Base-by-base conservation (phyloP, 2,797 vertebrate species). In the Chiroxiphia lanceolata region DNA sequence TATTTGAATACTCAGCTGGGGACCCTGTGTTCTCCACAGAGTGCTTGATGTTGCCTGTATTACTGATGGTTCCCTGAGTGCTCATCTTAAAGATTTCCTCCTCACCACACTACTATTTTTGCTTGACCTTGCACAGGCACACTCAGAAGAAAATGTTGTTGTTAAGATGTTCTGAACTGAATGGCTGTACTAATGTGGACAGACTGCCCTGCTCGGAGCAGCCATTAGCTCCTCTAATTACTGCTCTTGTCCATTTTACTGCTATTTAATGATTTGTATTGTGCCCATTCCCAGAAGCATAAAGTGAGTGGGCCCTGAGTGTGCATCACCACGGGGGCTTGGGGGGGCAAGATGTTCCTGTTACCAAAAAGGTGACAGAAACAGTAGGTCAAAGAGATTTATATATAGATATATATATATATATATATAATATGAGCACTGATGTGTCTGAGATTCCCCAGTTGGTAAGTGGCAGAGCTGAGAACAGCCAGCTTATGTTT, bases 51-150 rank as follows among this genome's bases (percentile, higher is more conserved):
- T 21, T 95, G 80, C 63, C 40, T 56, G 1, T 12, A 13, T 64
- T 82, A 94, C 80, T 93, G 92, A 89, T 76, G 86, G 57, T 26
- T 96, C 93, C 93, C 93, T 1, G 16, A 65, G 76, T 19, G 77
- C 85, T 93, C 88, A 20, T 90, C 93, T 53, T 85, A 8, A 47
- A 93, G 21, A 63, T 84, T 95, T 82, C 67, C 63, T 79, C 79
- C 91, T 82, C 44, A 3, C 63, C 63, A 23, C 3, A 8, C 83
- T 87, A 16, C 74, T 59, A 10, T 75, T 95, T 90, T 72, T 51
- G 54, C 90, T 61, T 79, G 95, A 96, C 94, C 94, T 96, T 94
- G 94, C 79, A 6, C 3, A 34, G 79, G 72, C 53, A 2, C 13
- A 19, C 70, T 90, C 50, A 16, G 45, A 60, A 71, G 79, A 75